Evolutionary conservation across 2,113 vertebrate species (phyloP), one percentile per base, ranked within the genome.

Genomic region (Aleadryas rufinucha): DNA sequence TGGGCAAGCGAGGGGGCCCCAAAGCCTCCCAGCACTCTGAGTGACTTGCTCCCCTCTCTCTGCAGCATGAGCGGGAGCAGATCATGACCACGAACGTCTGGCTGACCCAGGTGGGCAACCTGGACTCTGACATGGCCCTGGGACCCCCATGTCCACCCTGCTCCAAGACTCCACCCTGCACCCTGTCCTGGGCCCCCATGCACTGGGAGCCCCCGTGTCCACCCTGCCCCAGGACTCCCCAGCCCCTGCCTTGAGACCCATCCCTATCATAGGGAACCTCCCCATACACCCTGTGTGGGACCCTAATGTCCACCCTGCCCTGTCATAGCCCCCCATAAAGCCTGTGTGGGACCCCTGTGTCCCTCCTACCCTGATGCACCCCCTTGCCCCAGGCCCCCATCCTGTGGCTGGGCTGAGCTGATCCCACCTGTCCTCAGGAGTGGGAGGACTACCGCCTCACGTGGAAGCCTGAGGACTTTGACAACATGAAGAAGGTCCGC

Each of bases 401-500:
- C 31, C 59, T 2, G 10, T 2, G 11, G 50, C 18, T 0, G 10
- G 44, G 31, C 45, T 1, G 8, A 14, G 53, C 88, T 95, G 79
- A 90, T 18, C 41, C n/a, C 26, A 45, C 9, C 49, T 63, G 22
- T 83, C 26, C 39, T 21, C 97, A 99, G 99, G 99, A 99, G 94
- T 99, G 99, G 99, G 99, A 99, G 95, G 99, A 99, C 72, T 99
- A 99, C 57, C 98, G 99, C 39, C 98, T 99, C 84, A 99, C 98
- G 30, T 99, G 99, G 99, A 98, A 98, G 72, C 99, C 99, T 0
- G 99, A 99, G 94, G 99, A 99, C 93, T 99, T 99, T 31, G 99
- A 99, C 75, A 99, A 99, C 80, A 99, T 99, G 99, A 95, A 99
- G 98, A 99, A 99, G 98, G 99, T 99, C 81, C 98, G 99, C 18